phyloP scores from a whole-genome alignment of 1,140 invertebrate genomes.

The Meloidogyne chitwoodi region DNA sequence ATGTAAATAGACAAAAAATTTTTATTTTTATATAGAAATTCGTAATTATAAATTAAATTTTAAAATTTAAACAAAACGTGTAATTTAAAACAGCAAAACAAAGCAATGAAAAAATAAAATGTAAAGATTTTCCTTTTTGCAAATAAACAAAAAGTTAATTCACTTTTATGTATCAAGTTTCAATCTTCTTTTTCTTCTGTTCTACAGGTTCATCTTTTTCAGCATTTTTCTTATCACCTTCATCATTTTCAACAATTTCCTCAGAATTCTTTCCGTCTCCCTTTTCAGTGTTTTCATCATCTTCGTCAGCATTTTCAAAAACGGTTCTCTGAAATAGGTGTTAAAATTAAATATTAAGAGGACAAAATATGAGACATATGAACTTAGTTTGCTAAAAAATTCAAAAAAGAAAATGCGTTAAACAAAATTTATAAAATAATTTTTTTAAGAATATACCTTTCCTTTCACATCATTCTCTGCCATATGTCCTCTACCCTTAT shows the following conservation, averaged over 20 bases:
- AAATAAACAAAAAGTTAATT: background rate
- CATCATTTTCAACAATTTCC: background rate
- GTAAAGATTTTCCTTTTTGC: background rate
- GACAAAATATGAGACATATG: too few relatives aligned
- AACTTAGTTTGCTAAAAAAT: too few relatives aligned
- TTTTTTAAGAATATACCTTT: background rate
- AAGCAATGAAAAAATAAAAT: background rate
- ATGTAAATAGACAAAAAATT: too few relatives aligned
- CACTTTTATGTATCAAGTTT: background rate
- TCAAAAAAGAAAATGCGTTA: too few relatives aligned
- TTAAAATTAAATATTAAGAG: background rate
- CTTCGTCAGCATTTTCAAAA: constrained; percentile 32
- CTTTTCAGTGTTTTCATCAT: constrained; percentile 12
- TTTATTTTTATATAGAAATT: background rate
- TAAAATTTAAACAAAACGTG: background rate
- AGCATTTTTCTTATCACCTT: background rate
- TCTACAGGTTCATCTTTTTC: background rate
- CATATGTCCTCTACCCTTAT: constrained; percentile 10
- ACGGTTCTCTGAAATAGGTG: constrained; percentile 27
- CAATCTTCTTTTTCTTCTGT: background rate
- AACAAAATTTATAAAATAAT: background rate
- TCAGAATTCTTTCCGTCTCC: background rate
- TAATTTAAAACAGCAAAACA: background rate
- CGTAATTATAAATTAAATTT: background rate
- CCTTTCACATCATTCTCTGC: constrained; percentile 1